Evolutionary conservation across 2,888 invertebrate genomes (phyloP).

Genomic region (Apoda limacodes): DNA sequence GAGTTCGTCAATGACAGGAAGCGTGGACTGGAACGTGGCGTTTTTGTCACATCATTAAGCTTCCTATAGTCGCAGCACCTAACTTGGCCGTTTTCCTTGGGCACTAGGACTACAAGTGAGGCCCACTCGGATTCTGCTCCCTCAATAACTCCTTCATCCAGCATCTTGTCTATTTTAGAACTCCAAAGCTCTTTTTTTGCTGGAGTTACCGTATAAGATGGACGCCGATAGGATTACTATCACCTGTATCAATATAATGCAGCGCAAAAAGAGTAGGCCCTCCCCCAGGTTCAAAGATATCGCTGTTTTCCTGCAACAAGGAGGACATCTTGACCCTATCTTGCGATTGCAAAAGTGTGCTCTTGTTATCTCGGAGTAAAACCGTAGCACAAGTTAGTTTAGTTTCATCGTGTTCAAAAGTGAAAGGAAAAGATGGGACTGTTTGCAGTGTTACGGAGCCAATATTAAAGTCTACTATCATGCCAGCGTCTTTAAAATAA

Average conservation of each 20-base stretch:
- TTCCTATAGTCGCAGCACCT: constrained; percentile 14
- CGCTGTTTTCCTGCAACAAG: background rate
- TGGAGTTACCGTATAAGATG: constrained; percentile 11
- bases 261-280: constrained; percentile 6
- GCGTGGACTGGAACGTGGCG: constrained; percentile 26
- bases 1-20: constrained; percentile 22
- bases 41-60: constrained; percentile 14
- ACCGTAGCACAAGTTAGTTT: background rate
- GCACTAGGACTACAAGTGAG: constrained; percentile 30
- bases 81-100: constrained; percentile 25
- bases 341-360: background rate
- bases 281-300: background rate
- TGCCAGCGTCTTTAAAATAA: too few species aligned
- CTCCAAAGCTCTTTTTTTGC: constrained; percentile 8
- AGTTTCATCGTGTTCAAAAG: background rate
- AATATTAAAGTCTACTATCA: too few species aligned
- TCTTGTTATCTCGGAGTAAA: background rate
- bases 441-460: background rate
- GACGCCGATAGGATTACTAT: constrained; percentile 9
- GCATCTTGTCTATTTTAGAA: constrained; percentile 15
- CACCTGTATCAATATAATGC: constrained; percentile 21
- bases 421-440: too few species aligned
- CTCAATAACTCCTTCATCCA: constrained; percentile 23
- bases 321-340: background rate
- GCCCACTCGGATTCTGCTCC: constrained; percentile 35